Evolutionary conservation across 2,888 invertebrate genomes (phyloP).

Genomic region (Eupeodes luniger): DNA sequence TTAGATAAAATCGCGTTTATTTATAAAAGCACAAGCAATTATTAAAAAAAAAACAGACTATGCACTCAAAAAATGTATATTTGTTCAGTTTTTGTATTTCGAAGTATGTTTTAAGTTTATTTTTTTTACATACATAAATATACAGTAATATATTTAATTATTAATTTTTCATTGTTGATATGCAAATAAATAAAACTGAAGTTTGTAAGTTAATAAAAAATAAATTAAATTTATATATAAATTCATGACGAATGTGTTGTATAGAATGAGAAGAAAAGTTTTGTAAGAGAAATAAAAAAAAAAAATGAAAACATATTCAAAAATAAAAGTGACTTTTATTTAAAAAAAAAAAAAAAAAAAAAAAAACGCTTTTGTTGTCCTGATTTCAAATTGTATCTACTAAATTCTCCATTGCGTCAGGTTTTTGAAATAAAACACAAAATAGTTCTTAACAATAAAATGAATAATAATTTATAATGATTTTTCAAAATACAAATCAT

Average conservation of each 20-base stretch:
- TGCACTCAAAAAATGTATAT: slow-evolving; percentile 35
- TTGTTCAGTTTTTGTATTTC: slow-evolving; percentile 61
- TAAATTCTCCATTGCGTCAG: too few relatives aligned
- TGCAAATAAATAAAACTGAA: slow-evolving; percentile 58
- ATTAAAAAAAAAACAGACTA: slow-evolving; percentile 37
- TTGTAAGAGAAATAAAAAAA: slow-evolving; percentile 64
- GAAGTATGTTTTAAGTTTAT: slow-evolving; percentile 40
- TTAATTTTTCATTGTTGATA: slow-evolving; percentile 62
- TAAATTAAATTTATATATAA: slow-evolving; percentile 36
- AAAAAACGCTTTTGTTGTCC: too few relatives aligned
- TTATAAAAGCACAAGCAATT: slow-evolving; percentile 50
- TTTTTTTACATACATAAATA: slow-evolving; percentile 35
- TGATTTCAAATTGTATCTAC: too few relatives aligned
- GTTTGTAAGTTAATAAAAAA: slow-evolving; percentile 60
- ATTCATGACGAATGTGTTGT: slow-evolving; percentile 64
- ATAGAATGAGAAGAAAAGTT: slow-evolving; percentile 45
- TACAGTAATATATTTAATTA: slow-evolving; percentile 37
- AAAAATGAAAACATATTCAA: slow-evolving; percentile 57
- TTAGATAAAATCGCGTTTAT: slow-evolving; percentile 57
- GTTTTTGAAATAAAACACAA: too few relatives aligned
- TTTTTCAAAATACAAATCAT: too few relatives aligned
- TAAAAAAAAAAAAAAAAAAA: not conserved
- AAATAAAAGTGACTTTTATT: slow-evolving; percentile 9
- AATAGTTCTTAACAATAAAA: too few relatives aligned
- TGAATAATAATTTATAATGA: too few relatives aligned